Percentiles rank a stretch among this genome's conserved stretches.
These are phyloP conservation scores for Gambusia affinis DNA, from an alignment of 2,113 vertebrate species.

Conservation along the genomic window DNA sequence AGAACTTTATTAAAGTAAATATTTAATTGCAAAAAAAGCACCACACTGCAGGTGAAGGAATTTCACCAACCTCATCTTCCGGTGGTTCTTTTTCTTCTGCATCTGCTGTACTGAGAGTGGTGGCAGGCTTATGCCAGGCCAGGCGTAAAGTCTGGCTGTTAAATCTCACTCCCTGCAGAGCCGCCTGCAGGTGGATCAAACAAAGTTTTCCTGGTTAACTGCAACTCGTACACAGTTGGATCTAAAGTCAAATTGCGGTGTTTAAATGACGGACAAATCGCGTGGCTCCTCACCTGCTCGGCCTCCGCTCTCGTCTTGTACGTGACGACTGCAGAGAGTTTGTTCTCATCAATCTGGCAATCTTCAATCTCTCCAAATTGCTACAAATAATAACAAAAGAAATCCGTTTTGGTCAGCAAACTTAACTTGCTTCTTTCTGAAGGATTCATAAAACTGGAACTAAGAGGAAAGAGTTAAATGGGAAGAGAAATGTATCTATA, in stretches of 20 bases:
- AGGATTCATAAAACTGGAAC: too few species aligned
- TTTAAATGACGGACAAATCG: background rate
- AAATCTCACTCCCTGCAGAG: constrained; percentile 89
- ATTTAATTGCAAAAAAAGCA: background rate
- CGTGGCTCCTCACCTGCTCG: constrained; percentile 82
- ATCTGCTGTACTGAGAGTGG: constrained; percentile 80
- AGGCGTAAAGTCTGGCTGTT: constrained; percentile 91
- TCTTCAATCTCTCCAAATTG: constrained; percentile 99
- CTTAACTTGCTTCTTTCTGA: background rate
- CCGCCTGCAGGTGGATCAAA: constrained; percentile 78
- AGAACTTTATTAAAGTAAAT: background rate
- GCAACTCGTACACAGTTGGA: background rate
- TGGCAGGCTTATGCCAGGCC: constrained; percentile 92
- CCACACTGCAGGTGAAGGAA: constrained; percentile 14
- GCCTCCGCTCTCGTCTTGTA: constrained; percentile 94
- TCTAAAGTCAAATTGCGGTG: background rate
- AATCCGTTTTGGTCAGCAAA: constrained; percentile 32
- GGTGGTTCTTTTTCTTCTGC: constrained; percentile 90
- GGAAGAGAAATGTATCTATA: too few species aligned
- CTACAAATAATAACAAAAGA: constrained; percentile 74
- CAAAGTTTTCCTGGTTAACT: background rate
- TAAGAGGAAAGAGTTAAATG: too few species aligned
- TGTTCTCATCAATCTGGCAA: constrained; percentile 90
- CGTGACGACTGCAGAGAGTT: constrained; percentile 88
- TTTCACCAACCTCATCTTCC: constrained; percentile 90